Conservation (phyloP, 2,888 invertebrate genomes). For the Catocala sponsa region DNA sequence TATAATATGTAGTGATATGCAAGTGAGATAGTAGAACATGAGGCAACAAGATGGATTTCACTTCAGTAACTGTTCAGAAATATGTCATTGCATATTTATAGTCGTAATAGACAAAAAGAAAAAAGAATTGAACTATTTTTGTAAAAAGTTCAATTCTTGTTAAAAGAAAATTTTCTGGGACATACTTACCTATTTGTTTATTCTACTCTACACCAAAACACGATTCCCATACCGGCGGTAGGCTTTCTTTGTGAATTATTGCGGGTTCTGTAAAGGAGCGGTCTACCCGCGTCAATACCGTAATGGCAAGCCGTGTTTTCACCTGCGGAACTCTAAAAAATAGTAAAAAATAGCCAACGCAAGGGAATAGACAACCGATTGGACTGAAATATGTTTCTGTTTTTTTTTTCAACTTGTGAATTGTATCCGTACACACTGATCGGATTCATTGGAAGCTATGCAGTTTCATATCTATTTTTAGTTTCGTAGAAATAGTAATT, state of each 20-base stretch:
- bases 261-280: conserved; percentile 71
- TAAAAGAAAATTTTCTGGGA: too few relatives aligned
- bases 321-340: conserved; percentile 73
- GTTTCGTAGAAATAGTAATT: not conserved
- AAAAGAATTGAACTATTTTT: too few relatives aligned
- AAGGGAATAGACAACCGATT: conserved; percentile 58
- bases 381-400: conserved; percentile 41
- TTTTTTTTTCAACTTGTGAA: conserved; percentile 16
- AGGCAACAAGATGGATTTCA: too few relatives aligned
- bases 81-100: too few relatives aligned
- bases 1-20: too few relatives aligned
- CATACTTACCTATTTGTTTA: conserved; percentile 10
- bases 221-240: conserved; percentile 70
- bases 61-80: too few relatives aligned
- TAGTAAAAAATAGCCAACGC: conserved; percentile 67
- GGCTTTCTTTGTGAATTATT: conserved; percentile 86
- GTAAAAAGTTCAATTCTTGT: too few relatives aligned
- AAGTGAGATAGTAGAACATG: too few relatives aligned
- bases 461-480: conserved; percentile 20
- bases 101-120: too few relatives aligned
- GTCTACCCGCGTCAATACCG: conserved; percentile 78
- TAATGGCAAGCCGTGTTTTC: conserved; percentile 77
- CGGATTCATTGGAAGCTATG: not conserved
- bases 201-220: conserved; percentile 61
- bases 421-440: not conserved